A percentile compares a stretch with the other conserved stretches of the same genome.
Conservation (phyloP, 2,113 vertebrate species). For the Rhipidura dahli region DNA sequence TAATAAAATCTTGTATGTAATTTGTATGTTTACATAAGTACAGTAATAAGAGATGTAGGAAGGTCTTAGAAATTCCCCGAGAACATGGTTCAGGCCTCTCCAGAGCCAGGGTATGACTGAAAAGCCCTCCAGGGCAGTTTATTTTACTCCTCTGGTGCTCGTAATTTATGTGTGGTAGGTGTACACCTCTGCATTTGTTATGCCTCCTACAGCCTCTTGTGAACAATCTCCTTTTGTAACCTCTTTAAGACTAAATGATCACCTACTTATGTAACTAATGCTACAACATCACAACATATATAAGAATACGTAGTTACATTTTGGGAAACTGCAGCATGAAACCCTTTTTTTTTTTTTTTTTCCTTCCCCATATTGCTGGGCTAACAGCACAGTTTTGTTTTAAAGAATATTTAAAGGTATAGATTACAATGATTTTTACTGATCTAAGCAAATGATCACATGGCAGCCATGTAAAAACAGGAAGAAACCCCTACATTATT, state of each 20-base stretch:
- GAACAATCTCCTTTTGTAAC: background rate
- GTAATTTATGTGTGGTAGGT: background rate
- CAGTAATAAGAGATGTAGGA: background rate
- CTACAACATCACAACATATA: background rate
- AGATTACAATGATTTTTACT: background rate
- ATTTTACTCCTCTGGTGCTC: background rate
- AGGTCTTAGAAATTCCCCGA: background rate
- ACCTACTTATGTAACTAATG: background rate
- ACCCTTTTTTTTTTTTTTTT: background rate
- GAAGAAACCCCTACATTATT: background rate
- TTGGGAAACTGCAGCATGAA: background rate
- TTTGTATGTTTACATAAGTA: background rate
- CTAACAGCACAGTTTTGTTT: background rate
- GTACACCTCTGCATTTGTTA: background rate
- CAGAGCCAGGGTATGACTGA: background rate
- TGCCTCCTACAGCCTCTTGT: constrained; percentile 9
- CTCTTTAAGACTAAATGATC: background rate
- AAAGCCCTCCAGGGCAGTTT: background rate
- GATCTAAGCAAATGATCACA: background rate
- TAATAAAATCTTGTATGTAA: background rate
- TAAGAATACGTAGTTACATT: background rate
- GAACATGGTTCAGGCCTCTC: background rate
- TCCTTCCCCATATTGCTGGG: background rate
- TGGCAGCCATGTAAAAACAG: background rate
- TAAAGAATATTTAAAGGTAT: background rate